Evolutionary conservation across 2,888 invertebrate genomes (phyloP), one percentile per base, ranked within the genome.

Genomic region (Tethea ocularis): DNA sequence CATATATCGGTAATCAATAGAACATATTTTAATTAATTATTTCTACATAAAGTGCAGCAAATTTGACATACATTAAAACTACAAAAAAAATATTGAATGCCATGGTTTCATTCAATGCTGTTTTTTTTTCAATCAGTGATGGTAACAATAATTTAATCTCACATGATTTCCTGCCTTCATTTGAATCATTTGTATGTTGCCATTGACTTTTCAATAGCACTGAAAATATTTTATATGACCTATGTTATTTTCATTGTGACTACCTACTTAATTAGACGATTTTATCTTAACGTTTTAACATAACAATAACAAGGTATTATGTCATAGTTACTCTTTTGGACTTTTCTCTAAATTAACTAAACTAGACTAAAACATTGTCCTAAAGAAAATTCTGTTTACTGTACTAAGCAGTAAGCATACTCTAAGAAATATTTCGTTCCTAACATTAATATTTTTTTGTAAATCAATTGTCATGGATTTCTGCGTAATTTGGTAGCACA

Each of bases 161-260:
- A 41, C 41, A 46, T 46, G 46, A 46, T 46, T 46, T 46, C 46
- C 46, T 46, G 46, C n/a, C 46, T 46, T 20, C 20, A n/a, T 46
- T 2, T 20, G 20, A 46, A 46, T 46, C 46, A 46, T 46, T 46
- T 46, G 46, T 46, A 17, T 46, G 10, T 46, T 46, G 20, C 3
- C 46, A 46, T 20, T 46, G 46, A 20, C n/a, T 46, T 41, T 46
- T 46, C 17, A 46, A 46, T 46, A 20, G 46, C 10, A n/a, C n/a
- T 20, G 20, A 46, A 17, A 46, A 20, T 46, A 20, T 46, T 46
- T 17, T 20, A 46, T 46, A n/a, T 46, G 46, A 20, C 46, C 20
- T 20, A 10, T 20, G 46, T 46, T 7, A 41, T 41, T 41, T 46
- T 2, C 20, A 46, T 46, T 46, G 46, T 20, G 10, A 10, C 20